Evolutionary conservation across 2,888 invertebrate genomes (phyloP).

Genomic region (Masnerella sp.): DNA sequence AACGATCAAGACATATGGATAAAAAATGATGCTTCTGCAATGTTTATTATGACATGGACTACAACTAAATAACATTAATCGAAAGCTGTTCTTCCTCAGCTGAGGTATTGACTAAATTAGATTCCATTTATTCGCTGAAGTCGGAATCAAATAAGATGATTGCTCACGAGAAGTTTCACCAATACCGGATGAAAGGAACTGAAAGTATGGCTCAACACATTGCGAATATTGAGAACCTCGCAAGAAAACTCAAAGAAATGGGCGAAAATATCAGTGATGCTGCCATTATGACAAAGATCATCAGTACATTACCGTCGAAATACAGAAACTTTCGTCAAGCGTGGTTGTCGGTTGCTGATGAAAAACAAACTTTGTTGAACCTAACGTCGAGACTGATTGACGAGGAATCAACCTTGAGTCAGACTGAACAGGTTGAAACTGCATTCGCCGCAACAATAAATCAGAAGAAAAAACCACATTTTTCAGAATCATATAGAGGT

Average conservation of each 20-base stretch:
- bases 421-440: conserved; percentile 13
- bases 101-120: conserved; percentile 32
- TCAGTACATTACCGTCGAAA: conserved; percentile 35
- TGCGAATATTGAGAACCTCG: conserved; percentile 41
- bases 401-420: conserved; percentile 20
- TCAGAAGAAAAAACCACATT: too few species aligned
- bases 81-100: conserved; percentile 22
- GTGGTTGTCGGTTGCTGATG: conserved; percentile 36
- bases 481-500: not conserved
- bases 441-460: too few species aligned
- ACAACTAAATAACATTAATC: conserved; percentile 36
- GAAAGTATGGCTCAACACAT: conserved; percentile 31
- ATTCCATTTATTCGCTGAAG: conserved; percentile 30
- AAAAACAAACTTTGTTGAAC: conserved; percentile 35
- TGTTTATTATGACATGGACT: conserved; percentile 43
- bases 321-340: conserved; percentile 39
- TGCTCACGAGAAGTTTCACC: conserved; percentile 25
- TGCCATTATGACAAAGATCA: conserved; percentile 42
- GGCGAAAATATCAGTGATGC: conserved; percentile 40
- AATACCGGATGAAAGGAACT: conserved; percentile 20
- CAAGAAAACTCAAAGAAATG: conserved; percentile 32
- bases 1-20: conserved; percentile 9
- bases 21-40: conserved; percentile 31
- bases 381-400: conserved; percentile 29
- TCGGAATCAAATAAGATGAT: conserved; percentile 47